Evolutionary conservation across 1,140 invertebrate genomes (phyloP), one percentile per base, ranked within the genome.

Genomic region (Mesaphorura yosii): DNA sequence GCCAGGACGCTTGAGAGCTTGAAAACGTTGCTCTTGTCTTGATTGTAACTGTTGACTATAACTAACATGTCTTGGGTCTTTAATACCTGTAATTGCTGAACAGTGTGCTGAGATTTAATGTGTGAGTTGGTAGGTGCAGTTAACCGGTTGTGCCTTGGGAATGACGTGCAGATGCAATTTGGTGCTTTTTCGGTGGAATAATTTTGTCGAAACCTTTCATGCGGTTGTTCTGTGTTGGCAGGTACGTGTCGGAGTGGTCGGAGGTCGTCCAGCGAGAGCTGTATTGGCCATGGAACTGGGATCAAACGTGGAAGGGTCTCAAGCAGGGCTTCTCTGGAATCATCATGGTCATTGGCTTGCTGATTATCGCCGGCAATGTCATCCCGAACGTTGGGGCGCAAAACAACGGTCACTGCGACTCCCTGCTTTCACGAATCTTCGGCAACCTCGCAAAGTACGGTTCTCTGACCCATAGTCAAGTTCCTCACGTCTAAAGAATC

Each of bases 241-340:
- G 58, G 20, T 37, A n/a, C 19, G 39, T 53, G 26, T 20, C 50
- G 15, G 55, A 57, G 34, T 20, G 20, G 6, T 59, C 51, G 20
- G 55, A 63, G 34, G 31, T 48, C 38, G 10, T 55, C n/a, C 51
- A 48, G 1, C 48, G 61, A 26, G 61, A 63, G 29, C 39, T 63
- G 14, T 42, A 53, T 34, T 63, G 61, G 61, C 61, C 61, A 28
- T 63, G 61, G 61, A 54, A 54, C 37, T 48, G 55, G 52, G 57
- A 63, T 26, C 38, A 57, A 41, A 63, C 57, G 12, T 57, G 55
- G 54, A 55, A 48, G 41, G 57, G 57, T 40, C 47, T 63, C 34
- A 57, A 57, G 48, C 51, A 58, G 50, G 55, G 57, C 3, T 63
- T 63, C 48, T 57, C 61, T 22, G 47, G 59, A 15, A 50, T 59